Evolutionary conservation across 2,113 vertebrate species (phyloP).

Genomic region (Seriola quinqueradiata): DNA sequence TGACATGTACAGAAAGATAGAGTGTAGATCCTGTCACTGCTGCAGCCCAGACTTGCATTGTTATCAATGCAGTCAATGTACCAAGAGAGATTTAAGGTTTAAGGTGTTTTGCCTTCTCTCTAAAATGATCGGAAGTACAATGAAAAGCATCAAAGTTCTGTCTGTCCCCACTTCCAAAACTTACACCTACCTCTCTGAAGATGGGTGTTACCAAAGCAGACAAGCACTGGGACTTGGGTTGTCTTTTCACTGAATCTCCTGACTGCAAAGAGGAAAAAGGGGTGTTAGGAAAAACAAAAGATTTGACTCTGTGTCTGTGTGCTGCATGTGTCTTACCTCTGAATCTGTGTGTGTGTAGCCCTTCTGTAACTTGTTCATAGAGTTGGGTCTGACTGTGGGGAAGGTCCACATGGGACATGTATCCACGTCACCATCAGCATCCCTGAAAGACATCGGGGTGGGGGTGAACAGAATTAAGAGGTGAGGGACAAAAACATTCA

Average conservation of each 20-base stretch:
- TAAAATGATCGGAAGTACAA: background rate
- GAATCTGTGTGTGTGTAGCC: constrained; percentile 87
- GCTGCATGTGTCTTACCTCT: constrained; percentile 82
- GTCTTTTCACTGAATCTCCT: constrained; percentile 90
- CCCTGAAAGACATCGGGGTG: constrained; percentile 80
- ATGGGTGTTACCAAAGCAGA: constrained; percentile 95
- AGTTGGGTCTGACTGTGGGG: constrained; percentile 92
- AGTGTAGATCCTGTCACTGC: background rate
- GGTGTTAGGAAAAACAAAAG: background rate
- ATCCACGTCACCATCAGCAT: constrained; percentile 91
- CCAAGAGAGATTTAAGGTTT: background rate
- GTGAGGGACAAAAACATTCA: background rate
- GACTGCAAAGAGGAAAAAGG: constrained; percentile 63
- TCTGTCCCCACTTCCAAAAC: background rate
- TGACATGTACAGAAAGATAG: background rate
- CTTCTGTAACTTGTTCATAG: constrained; percentile 92
- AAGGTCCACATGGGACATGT: constrained; percentile 95
- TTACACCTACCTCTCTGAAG: constrained; percentile 92
- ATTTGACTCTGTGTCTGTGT: background rate
- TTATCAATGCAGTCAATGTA: background rate
- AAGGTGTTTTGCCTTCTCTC: background rate
- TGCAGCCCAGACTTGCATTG: background rate
- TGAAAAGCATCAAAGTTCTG: background rate
- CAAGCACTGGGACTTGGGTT: constrained; percentile 94
- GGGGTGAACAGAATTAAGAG: background rate